Base-by-base conservation (phyloP, 1,140 invertebrate species). In the Augochlora pura region DNA sequence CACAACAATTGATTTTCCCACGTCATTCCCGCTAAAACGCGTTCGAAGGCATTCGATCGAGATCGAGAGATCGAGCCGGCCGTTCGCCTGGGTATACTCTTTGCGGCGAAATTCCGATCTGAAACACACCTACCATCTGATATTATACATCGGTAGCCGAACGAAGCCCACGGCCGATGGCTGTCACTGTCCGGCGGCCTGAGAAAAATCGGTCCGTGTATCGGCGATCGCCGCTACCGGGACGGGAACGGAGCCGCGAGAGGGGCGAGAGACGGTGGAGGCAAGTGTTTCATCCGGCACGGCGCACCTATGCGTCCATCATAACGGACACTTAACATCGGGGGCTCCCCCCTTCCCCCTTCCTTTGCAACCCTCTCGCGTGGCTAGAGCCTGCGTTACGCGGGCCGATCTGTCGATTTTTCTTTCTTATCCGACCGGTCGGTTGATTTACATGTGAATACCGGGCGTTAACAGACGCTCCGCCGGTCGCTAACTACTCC, bases 381-480 rank as follows among this genome's bases (percentile, higher is more conserved):
- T 3, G 12, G 18, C 9, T 7, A 39, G n/a, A 1, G 16, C 42
- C 10, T 12, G 32, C 4, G 32, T 60, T 42, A 6, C 60, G 46
- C 75, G 39, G 27, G 65, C 62, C 27, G 16, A 39, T 18, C 57
- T 27, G 54, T 42, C 59, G 27, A 62, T n/a, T 21, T 23, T 23
- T 54, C 9, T 39, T 52, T 77, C 32, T 27, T 52, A 63, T 66
- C 79, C 67, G 21, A 59, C 66, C 78, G 65, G 59, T 76, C 57
- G 65, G 78, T 91, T 88, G 87, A 91, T 91, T 91, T 91, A 91
- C 90, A 91, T 91, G 89, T 90, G 90, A 91, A 91, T 91, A 89
- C 86, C 82, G 86, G 90, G 89, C 90, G 90, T 89, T 91, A 91
- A 91, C 90, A 91, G 90, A 91, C 88, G 87, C 90, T 88, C 87